Evolutionary conservation across 2,888 invertebrate genomes (phyloP), one percentile per base, ranked within the genome.

Genomic region (Cephus nigrinus): DNA sequence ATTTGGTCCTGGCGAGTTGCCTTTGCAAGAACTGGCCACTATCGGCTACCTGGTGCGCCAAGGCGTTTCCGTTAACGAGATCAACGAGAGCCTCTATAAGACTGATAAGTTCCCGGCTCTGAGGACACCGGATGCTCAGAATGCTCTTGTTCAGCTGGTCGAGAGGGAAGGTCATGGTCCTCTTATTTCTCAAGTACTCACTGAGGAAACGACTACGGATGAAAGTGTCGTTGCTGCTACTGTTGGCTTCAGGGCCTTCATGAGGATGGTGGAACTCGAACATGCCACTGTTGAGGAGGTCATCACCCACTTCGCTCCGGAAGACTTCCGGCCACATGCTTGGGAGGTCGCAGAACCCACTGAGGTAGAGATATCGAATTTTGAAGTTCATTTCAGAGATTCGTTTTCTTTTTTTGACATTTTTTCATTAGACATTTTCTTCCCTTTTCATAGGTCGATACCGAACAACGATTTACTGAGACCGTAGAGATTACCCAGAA

Each of bases 261-360:
- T 97, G 92, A 95, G 95, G 87, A 96, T 97, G 96, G 95, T 97
- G 12, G 96, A 96, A 88, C 93, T 95, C 79, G 95, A 95, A 87
- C 95, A 96, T 88, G 95, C 95, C 75, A 95, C 96, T 1, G 96
- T 97, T 33, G 97, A 97, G 91, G 96, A 97, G 91, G 95, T 97
- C 33, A 96, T 97, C 83, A 95, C 95, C 3, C 95, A 96, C 86
- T 96, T 97, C 88, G 95, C 94, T 80, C 96, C 96, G 3, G 96
- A 97, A 92, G 97, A 97, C 92, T 97, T 97, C 89, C 94, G 95
- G 81, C 94, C 95, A 73, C 94, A 95, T 80, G 95, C 95, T 88
- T 97, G 97, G 97, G 97, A 97, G 93, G 93, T 94, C 81, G 94
- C 94, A 85, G 95, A 95, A 92, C 93, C 94, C 74, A 92, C 93